A percentile compares a stretch with the other conserved stretches of the same genome.
These are phyloP conservation scores for Allolobophora icterica DNA, from an alignment of 2,888 invertebrate species.

Conservation along the genomic window DNA sequence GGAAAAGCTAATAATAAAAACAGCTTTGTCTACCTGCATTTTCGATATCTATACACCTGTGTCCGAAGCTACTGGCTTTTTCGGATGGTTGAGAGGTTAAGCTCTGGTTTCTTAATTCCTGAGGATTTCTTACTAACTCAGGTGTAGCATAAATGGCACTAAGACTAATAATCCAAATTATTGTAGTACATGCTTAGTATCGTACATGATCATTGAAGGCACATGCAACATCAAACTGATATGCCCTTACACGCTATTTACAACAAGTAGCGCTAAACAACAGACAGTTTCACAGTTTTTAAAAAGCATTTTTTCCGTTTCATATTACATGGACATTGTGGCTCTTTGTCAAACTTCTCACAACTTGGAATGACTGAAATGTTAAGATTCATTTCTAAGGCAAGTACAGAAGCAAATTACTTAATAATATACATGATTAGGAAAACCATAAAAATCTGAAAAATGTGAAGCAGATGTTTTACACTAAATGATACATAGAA, in stretches of 20 bases:
- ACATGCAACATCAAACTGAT: neutral
- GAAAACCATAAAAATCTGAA: neutral
- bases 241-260: neutral
- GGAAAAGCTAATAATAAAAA: neutral
- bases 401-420: neutral
- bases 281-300: neutral
- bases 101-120: neutral
- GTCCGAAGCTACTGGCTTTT: neutral
- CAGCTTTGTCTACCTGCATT: neutral
- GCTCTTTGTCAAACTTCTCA: neutral
- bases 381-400: neutral
- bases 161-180: neutral
- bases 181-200: neutral
- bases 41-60: neutral
- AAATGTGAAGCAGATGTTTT: neutral
- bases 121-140: neutral
- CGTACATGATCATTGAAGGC: neutral
- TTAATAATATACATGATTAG: neutral
- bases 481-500: neutral
- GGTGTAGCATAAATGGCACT: neutral
- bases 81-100: neutral
- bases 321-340: neutral
- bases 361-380: slow-evolving; percentile 9
- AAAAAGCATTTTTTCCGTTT: neutral
- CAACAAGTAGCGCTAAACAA: neutral